Percentiles rank a stretch among this genome's conserved stretches.
Evolutionary conservation across 2,797 vertebrate genomes (phyloP).

Genomic region (Sebastes taczanowskii): DNA sequence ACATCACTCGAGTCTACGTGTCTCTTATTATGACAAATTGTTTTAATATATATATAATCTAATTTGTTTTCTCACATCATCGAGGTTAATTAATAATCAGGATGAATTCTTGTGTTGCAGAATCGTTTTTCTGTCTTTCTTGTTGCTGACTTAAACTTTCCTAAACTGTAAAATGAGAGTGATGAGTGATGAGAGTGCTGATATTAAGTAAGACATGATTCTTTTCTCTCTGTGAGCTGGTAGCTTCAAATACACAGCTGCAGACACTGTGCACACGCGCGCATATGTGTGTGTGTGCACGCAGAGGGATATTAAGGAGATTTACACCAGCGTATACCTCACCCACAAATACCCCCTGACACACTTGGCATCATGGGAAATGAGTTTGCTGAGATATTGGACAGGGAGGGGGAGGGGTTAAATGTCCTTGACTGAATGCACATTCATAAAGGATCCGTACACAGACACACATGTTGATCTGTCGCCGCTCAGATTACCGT

Average conservation of each 20-base stretch:
- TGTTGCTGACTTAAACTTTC: no score
- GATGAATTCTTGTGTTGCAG: no score
- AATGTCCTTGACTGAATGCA: conserved; percentile 31
- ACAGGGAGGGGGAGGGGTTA: not conserved
- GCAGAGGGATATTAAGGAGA: conserved; percentile 40
- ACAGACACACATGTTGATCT: not conserved
- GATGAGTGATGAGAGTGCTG: no score
- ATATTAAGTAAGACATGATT: not conserved
- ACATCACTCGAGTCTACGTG: not conserved
- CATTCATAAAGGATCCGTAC: not conserved
- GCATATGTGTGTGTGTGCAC: not conserved
- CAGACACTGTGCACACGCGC: not conserved
- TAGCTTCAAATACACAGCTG: not conserved
- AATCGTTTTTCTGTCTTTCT: no score
- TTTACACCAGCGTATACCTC: conserved; percentile 62
- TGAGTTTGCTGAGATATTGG: conserved; percentile 20
- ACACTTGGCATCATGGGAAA: conserved; percentile 58
- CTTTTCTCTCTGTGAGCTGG: not conserved
- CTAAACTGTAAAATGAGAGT: no score
- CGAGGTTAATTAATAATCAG: no score
- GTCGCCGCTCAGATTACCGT: not conserved
- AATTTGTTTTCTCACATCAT: no score
- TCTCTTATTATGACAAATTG: no score
- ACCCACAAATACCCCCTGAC: conserved; percentile 54
- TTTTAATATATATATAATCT: no score